These are phyloP conservation scores for Drosophila nigricruria DNA, from an alignment of 2,888 invertebrate species.

Conservation along the genomic window DNA sequence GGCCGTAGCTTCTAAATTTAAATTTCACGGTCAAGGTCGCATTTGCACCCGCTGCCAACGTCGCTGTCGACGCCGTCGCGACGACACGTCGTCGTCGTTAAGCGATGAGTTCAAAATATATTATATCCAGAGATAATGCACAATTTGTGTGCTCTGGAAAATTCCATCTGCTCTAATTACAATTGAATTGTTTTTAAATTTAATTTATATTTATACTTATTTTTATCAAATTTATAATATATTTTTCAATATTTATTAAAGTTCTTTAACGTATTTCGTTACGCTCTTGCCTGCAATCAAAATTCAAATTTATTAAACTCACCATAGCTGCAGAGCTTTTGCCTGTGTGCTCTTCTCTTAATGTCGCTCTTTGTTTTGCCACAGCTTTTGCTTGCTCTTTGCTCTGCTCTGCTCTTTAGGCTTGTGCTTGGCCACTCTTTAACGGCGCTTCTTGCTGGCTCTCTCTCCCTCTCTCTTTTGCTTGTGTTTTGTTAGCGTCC, in stretches of 20 bases:
- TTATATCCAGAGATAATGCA: slow-evolving; percentile 2
- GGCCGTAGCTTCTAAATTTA: slow-evolving; percentile 80
- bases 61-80: slow-evolving; percentile 9
- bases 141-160: not conserved
- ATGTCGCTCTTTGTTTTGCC: slow-evolving; percentile 11
- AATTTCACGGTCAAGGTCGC: slow-evolving; percentile 85
- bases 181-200: not conserved
- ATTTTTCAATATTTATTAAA: not conserved
- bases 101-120: slow-evolving; percentile 26
- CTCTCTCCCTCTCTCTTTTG: slow-evolving; percentile 8
- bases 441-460: not conserved
- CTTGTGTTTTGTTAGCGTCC: slow-evolving; percentile 10
- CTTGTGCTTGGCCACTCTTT: not conserved
- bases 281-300: slow-evolving; percentile 1
- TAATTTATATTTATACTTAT: not conserved
- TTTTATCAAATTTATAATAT: not conserved
- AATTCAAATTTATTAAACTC: slow-evolving; percentile 32
- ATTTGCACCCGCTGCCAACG: slow-evolving; percentile 66
- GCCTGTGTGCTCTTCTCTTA: slow-evolving; percentile 34
- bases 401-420: slow-evolving; percentile 16
- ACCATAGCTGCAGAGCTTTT: slow-evolving; percentile 37
- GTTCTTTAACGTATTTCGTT: slow-evolving; percentile 3
- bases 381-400: slow-evolving; percentile 20
- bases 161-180: not conserved
- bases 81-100: not conserved